Conservation (phyloP, 2,113 vertebrate genomes). For the Strix aluco region DNA sequence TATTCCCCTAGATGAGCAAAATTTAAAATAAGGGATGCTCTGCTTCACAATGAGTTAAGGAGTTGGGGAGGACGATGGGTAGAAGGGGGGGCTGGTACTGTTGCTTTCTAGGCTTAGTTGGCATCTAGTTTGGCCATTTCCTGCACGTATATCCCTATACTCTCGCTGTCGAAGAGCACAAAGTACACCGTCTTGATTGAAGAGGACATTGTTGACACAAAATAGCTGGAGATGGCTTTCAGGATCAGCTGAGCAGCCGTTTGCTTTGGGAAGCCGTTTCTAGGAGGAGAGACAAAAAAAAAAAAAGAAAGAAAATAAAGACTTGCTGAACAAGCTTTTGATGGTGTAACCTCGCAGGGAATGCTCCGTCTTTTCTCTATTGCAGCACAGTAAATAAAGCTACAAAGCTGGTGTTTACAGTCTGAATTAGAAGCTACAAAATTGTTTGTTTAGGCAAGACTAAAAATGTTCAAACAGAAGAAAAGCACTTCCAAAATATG, state of each 20-base stretch:
- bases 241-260: constrained; percentile 97
- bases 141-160: constrained; percentile 98
- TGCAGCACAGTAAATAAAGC: accelerated
- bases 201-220: constrained; percentile 98
- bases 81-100: constrained; percentile 25
- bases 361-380: accelerated
- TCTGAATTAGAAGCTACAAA: not conserved
- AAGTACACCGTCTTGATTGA: constrained; percentile 99
- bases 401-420: not conserved
- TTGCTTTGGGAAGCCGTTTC: constrained; percentile 98
- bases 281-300: constrained; percentile 35
- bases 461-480: not conserved
- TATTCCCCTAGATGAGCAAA: constrained; percentile 75
- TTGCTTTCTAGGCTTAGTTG: constrained; percentile 79
- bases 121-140: constrained; percentile 97
- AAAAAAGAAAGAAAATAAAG: not conserved
- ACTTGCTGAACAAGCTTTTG: not conserved
- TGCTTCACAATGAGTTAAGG: constrained; percentile 66
- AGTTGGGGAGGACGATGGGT: constrained; percentile 11
- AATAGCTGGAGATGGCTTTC: constrained; percentile 98
- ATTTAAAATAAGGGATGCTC: constrained; percentile 69
- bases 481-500: not conserved
- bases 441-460: not conserved
- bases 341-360: not conserved
- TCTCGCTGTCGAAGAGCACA: constrained; percentile 97